Percentiles rank a stretch among this genome's conserved stretches.
Conservation (phyloP, 2,797 vertebrate species). For the Bradypodion pumilum region DNA sequence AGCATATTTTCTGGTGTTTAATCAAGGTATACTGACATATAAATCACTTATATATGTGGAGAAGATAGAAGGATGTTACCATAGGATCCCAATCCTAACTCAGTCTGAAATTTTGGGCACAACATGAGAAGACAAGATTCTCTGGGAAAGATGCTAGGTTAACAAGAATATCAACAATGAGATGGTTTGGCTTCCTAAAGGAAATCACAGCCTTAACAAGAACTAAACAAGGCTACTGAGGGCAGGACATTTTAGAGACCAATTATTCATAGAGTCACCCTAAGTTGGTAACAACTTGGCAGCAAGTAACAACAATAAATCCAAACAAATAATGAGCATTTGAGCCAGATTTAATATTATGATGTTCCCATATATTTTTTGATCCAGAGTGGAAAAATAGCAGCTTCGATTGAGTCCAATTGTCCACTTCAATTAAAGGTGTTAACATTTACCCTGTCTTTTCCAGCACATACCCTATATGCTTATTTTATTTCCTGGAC, state of each 20-base stretch:
- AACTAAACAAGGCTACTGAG: too few species aligned
- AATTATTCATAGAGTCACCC: too few species aligned
- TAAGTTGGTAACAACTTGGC: too few species aligned
- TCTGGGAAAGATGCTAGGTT: too few species aligned
- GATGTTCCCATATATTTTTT: background rate
- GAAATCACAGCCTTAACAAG: too few species aligned
- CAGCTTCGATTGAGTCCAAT: background rate
- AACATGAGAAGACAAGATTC: too few species aligned
- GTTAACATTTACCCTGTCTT: background rate
- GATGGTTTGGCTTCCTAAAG: too few species aligned
- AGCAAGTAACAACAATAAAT: too few species aligned
- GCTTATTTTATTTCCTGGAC: background rate
- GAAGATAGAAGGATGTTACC: background rate
- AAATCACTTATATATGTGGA: background rate
- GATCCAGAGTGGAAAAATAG: background rate
- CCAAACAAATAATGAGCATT: background rate
- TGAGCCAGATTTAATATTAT: background rate
- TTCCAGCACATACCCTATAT: background rate
- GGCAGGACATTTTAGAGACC: too few species aligned
- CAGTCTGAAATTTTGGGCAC: slow-evolving; percentile 13
- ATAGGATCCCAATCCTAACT: background rate
- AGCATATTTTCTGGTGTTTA: slow-evolving; percentile 1
- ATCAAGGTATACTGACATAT: background rate
- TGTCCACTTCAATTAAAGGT: background rate
- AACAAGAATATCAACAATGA: too few species aligned